These are phyloP conservation scores for Mustela nigripes DNA, from an alignment of 2,113 vertebrate species.

Conservation along the genomic window DNA sequence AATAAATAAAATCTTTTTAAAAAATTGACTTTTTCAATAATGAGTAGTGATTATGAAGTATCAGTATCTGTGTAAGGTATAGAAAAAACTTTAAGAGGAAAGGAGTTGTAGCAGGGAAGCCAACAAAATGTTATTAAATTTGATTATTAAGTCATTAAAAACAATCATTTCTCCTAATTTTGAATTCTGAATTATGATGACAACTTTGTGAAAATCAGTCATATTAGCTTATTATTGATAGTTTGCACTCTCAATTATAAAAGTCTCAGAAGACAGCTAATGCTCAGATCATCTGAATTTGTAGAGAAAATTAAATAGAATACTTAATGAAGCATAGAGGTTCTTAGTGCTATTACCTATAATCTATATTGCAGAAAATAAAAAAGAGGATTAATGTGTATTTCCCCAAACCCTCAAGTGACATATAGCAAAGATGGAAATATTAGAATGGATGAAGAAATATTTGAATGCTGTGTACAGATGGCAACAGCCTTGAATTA, in stretches of 20 bases:
- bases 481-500: neutral
- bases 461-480: conserved; percentile 12
- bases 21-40: neutral
- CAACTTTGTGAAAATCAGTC: conserved; percentile 68
- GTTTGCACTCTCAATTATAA: conserved; percentile 68
- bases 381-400: conserved; percentile 53
- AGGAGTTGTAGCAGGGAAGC: conserved; percentile 41
- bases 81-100: conserved; percentile 32
- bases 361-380: conserved; percentile 63
- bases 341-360: conserved; percentile 69
- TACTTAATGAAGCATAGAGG: conserved; percentile 74
- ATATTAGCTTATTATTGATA: conserved; percentile 74
- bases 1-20: no score
- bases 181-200: conserved; percentile 70
- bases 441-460: conserved; percentile 45
- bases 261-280: conserved; percentile 74
- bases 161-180: conserved; percentile 56
- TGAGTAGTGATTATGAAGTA: neutral
- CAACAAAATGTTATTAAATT: conserved; percentile 62
- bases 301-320: conserved; percentile 77
- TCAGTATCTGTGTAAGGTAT: neutral
- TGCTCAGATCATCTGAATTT: conserved; percentile 77
- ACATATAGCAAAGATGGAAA: conserved; percentile 26
- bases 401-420: conserved; percentile 54
- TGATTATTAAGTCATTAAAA: conserved; percentile 70